Evolutionary conservation across 2,797 vertebrate genomes (phyloP).

Genomic region (Galagoides demidoff): DNA sequence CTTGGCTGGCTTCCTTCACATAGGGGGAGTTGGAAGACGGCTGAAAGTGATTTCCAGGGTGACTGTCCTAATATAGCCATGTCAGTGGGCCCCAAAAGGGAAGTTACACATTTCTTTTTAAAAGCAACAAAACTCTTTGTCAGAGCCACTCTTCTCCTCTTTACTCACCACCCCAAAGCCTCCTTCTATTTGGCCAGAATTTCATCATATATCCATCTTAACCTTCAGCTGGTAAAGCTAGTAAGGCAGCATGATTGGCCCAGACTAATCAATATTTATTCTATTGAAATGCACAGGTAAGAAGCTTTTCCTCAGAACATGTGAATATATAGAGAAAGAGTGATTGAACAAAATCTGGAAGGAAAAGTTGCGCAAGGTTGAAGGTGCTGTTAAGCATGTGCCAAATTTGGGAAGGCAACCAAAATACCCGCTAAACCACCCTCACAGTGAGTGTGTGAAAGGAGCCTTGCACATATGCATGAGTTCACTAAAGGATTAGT

Average conservation of each 20-base stretch:
- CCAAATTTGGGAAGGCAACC: background rate
- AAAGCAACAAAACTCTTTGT: background rate
- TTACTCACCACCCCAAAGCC: background rate
- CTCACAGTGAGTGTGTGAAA: background rate
- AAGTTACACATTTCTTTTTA: background rate
- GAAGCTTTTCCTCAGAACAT: background rate
- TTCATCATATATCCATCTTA: background rate
- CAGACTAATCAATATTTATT: background rate
- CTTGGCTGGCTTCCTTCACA: background rate
- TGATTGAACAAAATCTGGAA: background rate
- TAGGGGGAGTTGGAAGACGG: background rate
- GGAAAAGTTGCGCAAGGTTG: background rate
- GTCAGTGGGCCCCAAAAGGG: background rate
- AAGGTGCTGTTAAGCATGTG: background rate
- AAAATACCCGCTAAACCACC: background rate
- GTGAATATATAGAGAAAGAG: background rate
- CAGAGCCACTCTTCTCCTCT: background rate
- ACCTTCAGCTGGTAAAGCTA: background rate
- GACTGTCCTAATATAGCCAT: background rate
- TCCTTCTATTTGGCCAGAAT: background rate
- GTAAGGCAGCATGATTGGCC: background rate
- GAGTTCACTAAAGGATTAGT: background rate
- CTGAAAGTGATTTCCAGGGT: background rate
- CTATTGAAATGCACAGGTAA: background rate
- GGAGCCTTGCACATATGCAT: background rate